Percentiles rank a stretch among this genome's conserved stretches.
Conservation (phyloP, 2,888 invertebrate genomes). For the Holacanthella duospinosa region DNA sequence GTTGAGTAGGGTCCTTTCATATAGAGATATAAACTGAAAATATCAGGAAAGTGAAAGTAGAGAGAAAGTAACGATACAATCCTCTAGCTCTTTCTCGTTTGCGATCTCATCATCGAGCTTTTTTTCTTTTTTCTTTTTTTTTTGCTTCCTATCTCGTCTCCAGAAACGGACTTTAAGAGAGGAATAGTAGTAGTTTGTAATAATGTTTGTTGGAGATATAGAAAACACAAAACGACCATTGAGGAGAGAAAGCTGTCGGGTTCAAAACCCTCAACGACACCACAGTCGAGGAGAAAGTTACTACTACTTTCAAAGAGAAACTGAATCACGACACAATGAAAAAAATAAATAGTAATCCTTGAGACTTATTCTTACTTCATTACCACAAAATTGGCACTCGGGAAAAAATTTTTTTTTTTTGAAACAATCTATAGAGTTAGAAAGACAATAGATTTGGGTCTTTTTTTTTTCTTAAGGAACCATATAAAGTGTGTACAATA, state of each 20-base stretch:
- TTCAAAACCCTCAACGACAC: neutral
- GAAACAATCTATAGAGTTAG: too few relatives aligned
- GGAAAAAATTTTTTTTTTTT: neutral
- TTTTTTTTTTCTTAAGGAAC: too few relatives aligned
- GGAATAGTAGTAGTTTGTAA: neutral
- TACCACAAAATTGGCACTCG: neutral
- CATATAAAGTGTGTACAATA: too few relatives aligned
- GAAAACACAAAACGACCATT: neutral
- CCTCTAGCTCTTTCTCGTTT: too few relatives aligned
- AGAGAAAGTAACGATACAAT: too few relatives aligned
- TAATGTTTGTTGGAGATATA: neutral
- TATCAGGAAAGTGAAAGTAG: too few relatives aligned
- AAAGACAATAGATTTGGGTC: too few relatives aligned
- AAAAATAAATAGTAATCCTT: neutral
- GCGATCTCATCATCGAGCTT: too few relatives aligned
- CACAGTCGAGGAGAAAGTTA: neutral
- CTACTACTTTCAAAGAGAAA: neutral
- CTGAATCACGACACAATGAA: neutral
- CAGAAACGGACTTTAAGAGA: neutral
- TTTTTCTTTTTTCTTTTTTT: too few relatives aligned
- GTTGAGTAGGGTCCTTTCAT: neutral
- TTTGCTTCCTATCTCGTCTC: neutral
- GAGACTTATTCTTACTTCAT: neutral
- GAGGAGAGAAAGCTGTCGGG: neutral
- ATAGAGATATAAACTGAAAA: neutral